These are phyloP conservation scores for Rotaria socialis DNA, from an alignment of 2,888 invertebrate species.

Conservation along the genomic window DNA sequence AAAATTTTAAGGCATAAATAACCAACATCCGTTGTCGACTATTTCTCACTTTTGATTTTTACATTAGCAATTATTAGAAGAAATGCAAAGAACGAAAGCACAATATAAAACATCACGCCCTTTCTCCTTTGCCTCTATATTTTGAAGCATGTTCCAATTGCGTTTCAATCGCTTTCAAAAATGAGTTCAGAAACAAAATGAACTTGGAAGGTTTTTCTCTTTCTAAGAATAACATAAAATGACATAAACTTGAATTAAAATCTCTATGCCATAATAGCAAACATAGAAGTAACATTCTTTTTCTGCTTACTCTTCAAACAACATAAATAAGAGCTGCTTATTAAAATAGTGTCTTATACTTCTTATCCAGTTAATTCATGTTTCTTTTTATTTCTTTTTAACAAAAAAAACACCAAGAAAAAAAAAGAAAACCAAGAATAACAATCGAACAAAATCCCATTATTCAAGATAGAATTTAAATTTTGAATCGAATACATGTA, in stretches of 20 bases:
- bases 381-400: too few relatives aligned
- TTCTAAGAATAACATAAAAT: neutral
- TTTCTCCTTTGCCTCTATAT: neutral
- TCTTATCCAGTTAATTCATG: too few relatives aligned
- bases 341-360: too few relatives aligned
- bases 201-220: neutral
- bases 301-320: too few relatives aligned
- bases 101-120: neutral
- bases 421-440: too few relatives aligned
- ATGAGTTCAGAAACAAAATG: neutral
- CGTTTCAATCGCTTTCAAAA: neutral
- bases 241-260: too few relatives aligned
- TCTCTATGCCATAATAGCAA: too few relatives aligned
- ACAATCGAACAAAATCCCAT: neutral
- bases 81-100: neutral
- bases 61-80: neutral
- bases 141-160: neutral
- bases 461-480: slow-evolving; percentile 45
- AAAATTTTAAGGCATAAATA: neutral
- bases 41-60: neutral
- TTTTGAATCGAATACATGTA: slow-evolving; percentile 41
- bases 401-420: too few relatives aligned
- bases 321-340: too few relatives aligned
- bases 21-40: neutral
- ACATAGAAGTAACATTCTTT: too few relatives aligned